Base-by-base conservation (phyloP, 2,888 invertebrate species). In the Scrobipalpa atriplicella region DNA sequence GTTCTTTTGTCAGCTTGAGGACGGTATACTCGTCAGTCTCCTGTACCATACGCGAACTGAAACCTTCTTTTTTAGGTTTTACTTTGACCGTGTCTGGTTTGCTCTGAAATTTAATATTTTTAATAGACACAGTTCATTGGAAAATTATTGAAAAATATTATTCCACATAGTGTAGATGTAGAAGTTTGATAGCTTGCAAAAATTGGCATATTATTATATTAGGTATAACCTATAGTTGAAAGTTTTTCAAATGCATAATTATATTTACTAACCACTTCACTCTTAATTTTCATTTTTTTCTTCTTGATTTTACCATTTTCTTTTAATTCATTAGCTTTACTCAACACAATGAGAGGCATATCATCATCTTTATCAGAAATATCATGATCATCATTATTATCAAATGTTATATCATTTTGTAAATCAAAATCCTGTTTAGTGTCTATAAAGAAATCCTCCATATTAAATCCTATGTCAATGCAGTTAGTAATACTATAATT, bases 21-120 rank as follows among this genome's bases (percentile, higher is more conserved):
- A 93, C 93, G 0, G 79, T 67, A 71, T 93, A 93, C 69, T 92
- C 90, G 0, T 85, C 80, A 0, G 92, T 93, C 67, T 93, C 93
- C 58, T 87, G 87, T 1, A 92, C 92, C 93, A 93, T 93, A 65
- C 92, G 73, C 0, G 89, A 87, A 3, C 83, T 81, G 68, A 92
- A 92, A 0, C 91, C 90, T n/a, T 84, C 83, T 63, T 71, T 78
- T 47, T n/a, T 47, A 16, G 0, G n/a, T 16, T 47, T 47, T 16
- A 10, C 6, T 47, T 47, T 47, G 0, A 16, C 6, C n/a, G n/a
- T 47, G 0, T 82, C 6, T 0, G 69, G 68, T 65, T 78, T 41
- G 18, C 16, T 41, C 19, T 47, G n/a, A 47, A 47, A 47, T 16
- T n/a, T 1, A 6, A 47, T 47, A n/a, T n/a, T n/a, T n/a, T n/a